Evolutionary conservation across 2,797 vertebrate species (phyloP), one percentile per base, ranked within the genome.

Genomic region (Leptodactylus fallax): DNA sequence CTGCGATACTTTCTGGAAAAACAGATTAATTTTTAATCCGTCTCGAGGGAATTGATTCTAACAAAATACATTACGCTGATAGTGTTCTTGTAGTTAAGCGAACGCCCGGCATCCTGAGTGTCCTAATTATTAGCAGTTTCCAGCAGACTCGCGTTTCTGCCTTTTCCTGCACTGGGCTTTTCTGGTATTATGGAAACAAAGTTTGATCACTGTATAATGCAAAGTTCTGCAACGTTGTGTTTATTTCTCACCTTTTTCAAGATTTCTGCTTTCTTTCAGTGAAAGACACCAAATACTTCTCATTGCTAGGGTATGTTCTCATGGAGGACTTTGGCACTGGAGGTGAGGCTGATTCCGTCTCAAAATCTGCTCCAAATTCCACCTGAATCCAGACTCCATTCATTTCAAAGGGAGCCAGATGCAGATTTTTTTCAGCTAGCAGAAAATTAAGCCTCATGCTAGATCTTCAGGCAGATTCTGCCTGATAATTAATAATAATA

Each of bases 1-100:
- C 14, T 88, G 23, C 61, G 87, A 79, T 87, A 88, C 85, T 91
- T 69, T 85, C 47, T 82, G 89, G 85, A 90, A 81, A 67, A 86
- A 91, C 16, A 85, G 86, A 91, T 89, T 92, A 0, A 89, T 91
- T 91, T 92, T 23, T 61, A 90, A 80, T 87, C 71, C 82, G 19
- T 81, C 88, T 91, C 87, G 47, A 91, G 91, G 90, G 81, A 67
- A 80, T 61, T 13, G 55, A 82, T 63, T 67, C 16, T 10, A 58
- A 79, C 27, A 69, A 76, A 83, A 83, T 79, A 71, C 71, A 87
- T 74, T 56, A 56, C 17, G 47, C 56, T 53, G 86, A 82, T 82
- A 14, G 45, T 16, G 67, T 81, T 82, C 53, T 58, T 58, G 61
- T 56, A 79, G 51, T 80, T 81, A 72, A 45, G 71, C 21, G 36